Evolutionary conservation across 2,797 vertebrate species (phyloP).

Genomic region (Coregonus sp.): DNA sequence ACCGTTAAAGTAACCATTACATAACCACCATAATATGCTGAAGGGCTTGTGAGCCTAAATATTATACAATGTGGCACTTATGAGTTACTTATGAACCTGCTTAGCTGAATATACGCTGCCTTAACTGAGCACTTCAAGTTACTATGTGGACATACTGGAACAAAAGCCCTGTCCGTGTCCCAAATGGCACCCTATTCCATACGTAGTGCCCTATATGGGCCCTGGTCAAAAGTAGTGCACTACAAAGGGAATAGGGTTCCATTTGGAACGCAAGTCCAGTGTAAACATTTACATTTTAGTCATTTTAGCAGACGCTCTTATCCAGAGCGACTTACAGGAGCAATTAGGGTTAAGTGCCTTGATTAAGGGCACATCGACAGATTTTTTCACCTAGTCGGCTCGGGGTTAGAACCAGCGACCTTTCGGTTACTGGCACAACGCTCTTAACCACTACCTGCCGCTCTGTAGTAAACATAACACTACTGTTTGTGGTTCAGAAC

Average conservation of each 20-base stretch:
- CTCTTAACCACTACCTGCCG: too few species aligned
- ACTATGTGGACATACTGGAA: neutral
- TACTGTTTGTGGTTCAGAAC: slow-evolving; percentile 8
- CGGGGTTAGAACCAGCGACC: too few species aligned
- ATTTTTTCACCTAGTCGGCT: too few species aligned
- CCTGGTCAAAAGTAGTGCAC: neutral
- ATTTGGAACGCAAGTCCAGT: neutral
- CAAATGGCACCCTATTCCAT: neutral
- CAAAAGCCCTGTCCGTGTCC: neutral
- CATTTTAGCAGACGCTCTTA: too few species aligned
- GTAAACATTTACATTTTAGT: slow-evolving; percentile 8
- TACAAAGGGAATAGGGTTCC: neutral
- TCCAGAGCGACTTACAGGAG: too few species aligned
- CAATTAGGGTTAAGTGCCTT: too few species aligned
- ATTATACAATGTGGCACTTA: neutral
- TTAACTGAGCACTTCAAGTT: neutral
- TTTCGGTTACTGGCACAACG: too few species aligned
- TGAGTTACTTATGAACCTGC: neutral
- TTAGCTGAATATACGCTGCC: neutral
- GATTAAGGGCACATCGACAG: too few species aligned
- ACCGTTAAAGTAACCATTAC: neutral
- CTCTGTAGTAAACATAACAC: slow-evolving; percentile 18
- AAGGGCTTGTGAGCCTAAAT: neutral
- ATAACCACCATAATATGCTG: neutral
- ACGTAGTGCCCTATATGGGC: neutral